Base-by-base conservation (phyloP, 2,797 vertebrate species). In the Rhinella marina region DNA sequence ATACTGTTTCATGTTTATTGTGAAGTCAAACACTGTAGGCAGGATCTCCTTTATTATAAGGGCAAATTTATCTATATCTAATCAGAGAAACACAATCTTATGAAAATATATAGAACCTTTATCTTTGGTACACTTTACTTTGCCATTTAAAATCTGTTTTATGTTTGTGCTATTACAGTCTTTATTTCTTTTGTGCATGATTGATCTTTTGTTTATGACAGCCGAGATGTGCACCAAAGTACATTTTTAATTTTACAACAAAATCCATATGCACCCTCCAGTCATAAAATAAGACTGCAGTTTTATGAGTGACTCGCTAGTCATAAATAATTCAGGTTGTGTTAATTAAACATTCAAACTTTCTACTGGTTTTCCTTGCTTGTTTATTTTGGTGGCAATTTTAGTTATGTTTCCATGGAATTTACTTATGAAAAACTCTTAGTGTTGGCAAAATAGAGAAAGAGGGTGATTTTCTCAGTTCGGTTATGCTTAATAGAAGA, bases 221-320 rank as follows among this genome's bases (percentile, higher is more conserved):
- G 88, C 81, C 17, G 81, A 83, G 81, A 89, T 72, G 62, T 86
- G 85, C 59, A 89, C 88, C 81, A 83, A 89, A 89, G 70, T 87
- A 89, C 85, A 83, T 86, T 89, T 87, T 89, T 86, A 89, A 89
- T 89, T 89, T 89, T 89, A 87, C 85, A 89, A 85, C 81, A 89
- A 89, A 86, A 89, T 89, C 88, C 88, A 89, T 89, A 89, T 59
- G 80, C 85, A 80, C 85, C 88, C 88, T 86, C 85, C 75, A 89
- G 88, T 80, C 84, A 84, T 87, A 87, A 89, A 89, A 62, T 27
- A 72, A 83, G 73, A 25, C 88, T 84, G 54, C 88, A 84, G 57
- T 76, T 85, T 89, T 89, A 89, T 78, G 79, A 89, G 81, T 86
- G 88, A 87, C 85, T 89, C 64, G 50, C 81, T 72, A 64, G 88